Percentiles rank a stretch among this genome's conserved stretches.
These are phyloP conservation scores for Odontamblyopus lacepedii DNA, from an alignment of 2,797 vertebrate species.

Conservation along the genomic window DNA sequence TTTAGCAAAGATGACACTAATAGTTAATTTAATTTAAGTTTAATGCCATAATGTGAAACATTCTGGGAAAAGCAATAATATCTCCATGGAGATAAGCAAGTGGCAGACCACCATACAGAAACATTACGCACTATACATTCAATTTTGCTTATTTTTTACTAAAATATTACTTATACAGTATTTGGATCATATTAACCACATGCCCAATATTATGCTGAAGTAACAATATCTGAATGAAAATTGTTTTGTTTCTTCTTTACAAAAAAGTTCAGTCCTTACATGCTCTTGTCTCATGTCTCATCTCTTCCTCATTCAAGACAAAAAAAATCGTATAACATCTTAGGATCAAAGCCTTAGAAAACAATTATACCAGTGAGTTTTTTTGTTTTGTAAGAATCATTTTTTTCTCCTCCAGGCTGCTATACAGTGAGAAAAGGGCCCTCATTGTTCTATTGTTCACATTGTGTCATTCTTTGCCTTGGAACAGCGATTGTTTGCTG, in stretches of 20 bases:
- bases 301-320: constrained; percentile 27
- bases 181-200: background rate
- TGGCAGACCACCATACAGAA: too few relatives aligned
- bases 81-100: too few relatives aligned
- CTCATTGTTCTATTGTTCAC: constrained; percentile 80
- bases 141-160: too few relatives aligned
- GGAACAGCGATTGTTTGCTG: constrained; percentile 79
- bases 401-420: constrained; percentile 60
- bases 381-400: constrained; percentile 63
- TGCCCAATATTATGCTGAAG: background rate
- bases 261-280: constrained; percentile 30
- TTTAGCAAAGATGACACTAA: too few relatives aligned
- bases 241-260: background rate
- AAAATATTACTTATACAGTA: too few relatives aligned
- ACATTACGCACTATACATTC: too few relatives aligned
- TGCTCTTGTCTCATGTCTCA: constrained; percentile 23
- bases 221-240: background rate
- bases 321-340: constrained; percentile 59
- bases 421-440: constrained; percentile 62
- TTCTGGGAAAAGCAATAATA: too few relatives aligned
- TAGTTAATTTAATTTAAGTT: too few relatives aligned
- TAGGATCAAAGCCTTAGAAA: constrained; percentile 67
- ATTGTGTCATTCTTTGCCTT: constrained; percentile 76
- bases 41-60: too few relatives aligned
- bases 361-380: constrained; percentile 67